A percentile compares a stretch with the other conserved stretches of the same genome.
Evolutionary conservation across 1,140 invertebrate genomes (phyloP).

Genomic region (Drosophila truncata): DNA sequence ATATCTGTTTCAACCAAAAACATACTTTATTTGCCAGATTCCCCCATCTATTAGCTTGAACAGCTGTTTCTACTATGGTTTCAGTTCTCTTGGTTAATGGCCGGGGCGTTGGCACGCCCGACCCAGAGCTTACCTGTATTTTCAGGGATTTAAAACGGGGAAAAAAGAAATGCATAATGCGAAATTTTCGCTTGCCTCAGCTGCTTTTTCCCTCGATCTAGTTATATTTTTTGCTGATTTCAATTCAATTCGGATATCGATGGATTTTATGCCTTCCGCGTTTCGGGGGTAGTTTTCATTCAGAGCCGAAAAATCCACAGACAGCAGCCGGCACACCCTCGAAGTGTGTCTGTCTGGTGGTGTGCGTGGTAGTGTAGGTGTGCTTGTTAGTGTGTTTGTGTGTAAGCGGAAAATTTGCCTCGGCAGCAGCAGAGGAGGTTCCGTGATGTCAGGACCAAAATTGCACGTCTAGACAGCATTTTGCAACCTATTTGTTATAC

Average conservation of each 20-base stretch:
- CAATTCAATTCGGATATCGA: conserved; percentile 52
- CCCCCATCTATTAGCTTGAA: conserved; percentile 27
- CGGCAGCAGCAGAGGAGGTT: conserved; percentile 50
- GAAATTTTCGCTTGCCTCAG: conserved; percentile 54
- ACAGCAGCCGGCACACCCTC: conserved; percentile 68
- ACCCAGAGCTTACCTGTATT: conserved; percentile 48
- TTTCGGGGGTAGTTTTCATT: conserved; percentile 74
- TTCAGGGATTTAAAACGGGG: conserved; percentile 35
- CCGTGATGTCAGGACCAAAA: conserved; percentile 52
- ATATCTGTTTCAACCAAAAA: background rate
- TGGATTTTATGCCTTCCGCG: conserved; percentile 30
- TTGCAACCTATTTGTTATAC: conserved; percentile 56
- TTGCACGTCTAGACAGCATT: conserved; percentile 70
- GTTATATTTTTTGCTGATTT: conserved; percentile 54
- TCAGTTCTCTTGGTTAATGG: conserved; percentile 15
- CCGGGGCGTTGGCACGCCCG: conserved; percentile 42
- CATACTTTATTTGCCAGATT: too few relatives aligned
- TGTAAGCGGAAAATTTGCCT: conserved; percentile 48
- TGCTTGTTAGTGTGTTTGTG: conserved; percentile 15
- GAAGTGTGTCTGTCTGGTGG: conserved; percentile 37
- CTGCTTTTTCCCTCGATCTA: conserved; percentile 57
- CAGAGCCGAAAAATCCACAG: conserved; percentile 12
- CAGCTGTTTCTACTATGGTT: conserved; percentile 43
- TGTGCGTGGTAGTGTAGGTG: conserved; percentile 34
- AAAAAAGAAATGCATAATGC: conserved; percentile 20